Conservation (phyloP, 2,797 vertebrate species). For the Oreortyx pictus region DNA sequence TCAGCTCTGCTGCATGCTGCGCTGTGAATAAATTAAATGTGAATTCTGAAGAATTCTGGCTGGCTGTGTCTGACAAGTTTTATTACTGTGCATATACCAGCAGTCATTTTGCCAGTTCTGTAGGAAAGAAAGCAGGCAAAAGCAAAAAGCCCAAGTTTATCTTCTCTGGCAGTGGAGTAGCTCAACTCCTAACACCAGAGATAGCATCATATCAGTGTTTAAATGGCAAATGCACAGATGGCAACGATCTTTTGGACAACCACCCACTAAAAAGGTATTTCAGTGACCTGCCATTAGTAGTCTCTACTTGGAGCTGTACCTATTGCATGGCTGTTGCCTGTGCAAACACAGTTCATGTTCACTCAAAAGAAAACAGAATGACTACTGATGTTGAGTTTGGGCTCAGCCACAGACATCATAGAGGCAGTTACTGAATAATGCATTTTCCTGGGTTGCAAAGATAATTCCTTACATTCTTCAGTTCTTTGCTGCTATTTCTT, state of each 20-base stretch:
- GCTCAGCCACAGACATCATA: neutral
- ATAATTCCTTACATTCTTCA: neutral
- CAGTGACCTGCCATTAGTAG: neutral
- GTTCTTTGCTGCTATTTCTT: neutral
- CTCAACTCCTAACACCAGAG: neutral
- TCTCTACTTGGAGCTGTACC: neutral
- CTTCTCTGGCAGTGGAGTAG: neutral
- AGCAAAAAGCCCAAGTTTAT: neutral
- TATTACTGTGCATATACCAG: slow-evolving; percentile 43
- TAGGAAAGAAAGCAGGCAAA: neutral
- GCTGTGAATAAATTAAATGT: slow-evolving; percentile 76
- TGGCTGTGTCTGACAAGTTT: slow-evolving; percentile 52
- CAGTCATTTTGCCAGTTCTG: slow-evolving; percentile 42
- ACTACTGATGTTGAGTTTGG: neutral
- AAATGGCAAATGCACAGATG: neutral
- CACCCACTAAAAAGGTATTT: neutral
- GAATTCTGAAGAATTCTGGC: slow-evolving; percentile 68
- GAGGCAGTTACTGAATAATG: neutral
- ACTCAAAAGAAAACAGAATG: neutral
- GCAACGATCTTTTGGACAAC: neutral
- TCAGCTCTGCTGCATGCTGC: slow-evolving; percentile 59
- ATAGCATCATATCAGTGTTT: neutral
- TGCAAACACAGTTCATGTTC: neutral
- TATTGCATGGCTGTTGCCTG: neutral
- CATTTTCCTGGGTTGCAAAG: neutral